Evolutionary conservation across 1,140 invertebrate species (phyloP), one percentile per base, ranked within the genome.

Genomic region (Sinella curviseta): DNA sequence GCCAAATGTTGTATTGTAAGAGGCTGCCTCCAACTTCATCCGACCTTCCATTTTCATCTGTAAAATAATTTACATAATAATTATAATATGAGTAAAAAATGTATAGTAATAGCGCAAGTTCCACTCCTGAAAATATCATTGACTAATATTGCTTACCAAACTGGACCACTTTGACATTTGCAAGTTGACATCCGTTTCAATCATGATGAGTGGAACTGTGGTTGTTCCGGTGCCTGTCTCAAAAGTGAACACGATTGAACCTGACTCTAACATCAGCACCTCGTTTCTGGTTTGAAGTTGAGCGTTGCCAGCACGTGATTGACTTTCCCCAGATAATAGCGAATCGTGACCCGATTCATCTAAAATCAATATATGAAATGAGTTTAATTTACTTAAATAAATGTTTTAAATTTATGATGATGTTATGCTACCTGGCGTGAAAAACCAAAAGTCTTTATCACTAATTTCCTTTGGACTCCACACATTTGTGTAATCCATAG

Each of bases 191-290:
- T 83, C 91, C 0, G 93, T 90, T 85, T 98, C 94, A 78, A 97
- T 88, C 0, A 96, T 89, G 1, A 99, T 87, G 86, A 99, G 92
- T 0, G 97, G 97, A 48, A 96, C 90, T 0, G 96, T 97, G 85
- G 94, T 92, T 77, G 92, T 93, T 0, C 95, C 95, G 24, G 94
- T 89, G 74, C 96, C 95, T 83, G 95, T 93, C 87, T 98, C 96
- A n/a, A 99, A 86, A 0, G 95, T 96, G 1, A 98, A 82, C 0
- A 95, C 88, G 77, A 95, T 91, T 4, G 90, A 91, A 0, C 82
- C 82, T 14, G 82, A 81, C 74, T 83, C 82, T 30, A 83, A 31
- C 17, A 83, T 67, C 8, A 83, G 70, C 28, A 77, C 48, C 70
- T 83, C 82, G 12, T 36, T 74, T 0, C 73, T 36, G 8, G 48